Base-by-base conservation (phyloP, 30 jellyfish, hydroid and myxozoan species). In the Aurelia sp. region DNA sequence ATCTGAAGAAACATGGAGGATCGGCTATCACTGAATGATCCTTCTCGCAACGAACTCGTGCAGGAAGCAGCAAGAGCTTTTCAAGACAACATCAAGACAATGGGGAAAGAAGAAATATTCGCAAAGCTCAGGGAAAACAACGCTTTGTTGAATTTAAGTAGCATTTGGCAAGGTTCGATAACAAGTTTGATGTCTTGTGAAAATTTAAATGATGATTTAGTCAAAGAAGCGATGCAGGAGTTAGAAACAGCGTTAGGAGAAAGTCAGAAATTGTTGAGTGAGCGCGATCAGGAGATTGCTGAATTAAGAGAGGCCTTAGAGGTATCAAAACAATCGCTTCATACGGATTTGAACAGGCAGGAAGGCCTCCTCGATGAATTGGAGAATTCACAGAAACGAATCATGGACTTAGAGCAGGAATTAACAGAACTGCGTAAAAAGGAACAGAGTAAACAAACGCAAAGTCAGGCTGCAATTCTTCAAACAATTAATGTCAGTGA, bases 181-280 rank as follows among this genome's bases (percentile, higher is more conserved):
- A 74, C 89, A 41, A 88, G 92, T 62, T 52, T 88, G 63, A 90
- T 89, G 91, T 95, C 99, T 2, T 80, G 93, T 18, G 99, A 95
- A 17, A 95, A 95, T 85, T n/a, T 95, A 18, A 90, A 98, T 5
- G 98, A 95, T 52, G 97, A 90, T 66, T 72, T 95, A 67, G 76
- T 95, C 0, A 81, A 88, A 47, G 99, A 95, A 51, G 93, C 97
- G 60, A 82, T 95, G 85, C 91, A 81, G 66, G 98, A 95, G 63
- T 78, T 95, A 80, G 97, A 95, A 86, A 67, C 71, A 17, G 99
- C 99, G 1, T 69, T 95, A 91, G 84, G 70, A 11, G 99, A 95
- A 55, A 90, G 98, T 59, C 92, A 87, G 52, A 48, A 72, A 35
- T 55, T 95, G 85, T 53, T 95, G 47, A 73, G 63, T 13, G 88